A percentile compares a stretch with the other conserved stretches of the same genome.
phyloP scores from a whole-genome alignment of 2,888 invertebrate species.

The Pimpla rufipes region DNA sequence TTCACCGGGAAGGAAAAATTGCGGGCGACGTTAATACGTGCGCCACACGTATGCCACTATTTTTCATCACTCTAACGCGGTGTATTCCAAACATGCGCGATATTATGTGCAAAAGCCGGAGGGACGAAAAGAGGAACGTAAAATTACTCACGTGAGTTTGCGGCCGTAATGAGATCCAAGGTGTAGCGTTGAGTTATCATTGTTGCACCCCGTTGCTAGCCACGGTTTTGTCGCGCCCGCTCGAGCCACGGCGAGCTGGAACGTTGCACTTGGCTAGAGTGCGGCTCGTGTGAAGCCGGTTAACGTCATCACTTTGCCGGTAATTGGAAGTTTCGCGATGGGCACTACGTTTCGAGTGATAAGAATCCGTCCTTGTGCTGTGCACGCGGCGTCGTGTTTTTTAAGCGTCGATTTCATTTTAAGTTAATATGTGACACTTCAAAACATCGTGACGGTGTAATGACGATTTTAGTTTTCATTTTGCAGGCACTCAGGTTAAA shows the following conservation, averaged over 20 bases:
- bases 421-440: too few relatives aligned
- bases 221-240: not conserved
- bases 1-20: slow-evolving; percentile 4
- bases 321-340: slow-evolving; percentile 63
- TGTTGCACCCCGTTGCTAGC: slow-evolving; percentile 34
- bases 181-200: slow-evolving; percentile 52
- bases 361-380: slow-evolving; percentile 9
- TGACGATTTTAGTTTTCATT: too few relatives aligned
- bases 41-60: not conserved
- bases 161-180: slow-evolving; percentile 57
- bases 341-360: slow-evolving; percentile 38
- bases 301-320: slow-evolving; percentile 42
- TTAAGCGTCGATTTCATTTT: too few relatives aligned
- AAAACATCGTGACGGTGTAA: too few relatives aligned
- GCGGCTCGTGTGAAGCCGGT: slow-evolving; percentile 14
- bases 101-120: slow-evolving; percentile 1
- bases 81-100: not conserved
- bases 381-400: too few relatives aligned
- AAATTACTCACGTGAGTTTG: slow-evolving; percentile 45
- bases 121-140: slow-evolving; percentile 20
- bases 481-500: too few relatives aligned
- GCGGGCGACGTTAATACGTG: slow-evolving; percentile 4
- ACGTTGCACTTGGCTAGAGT: slow-evolving; percentile 53
- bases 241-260: slow-evolving; percentile 20
- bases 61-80: not conserved